Base-by-base conservation (phyloP, 2,888 invertebrate species). In the Drosophila kambysellisi region DNA sequence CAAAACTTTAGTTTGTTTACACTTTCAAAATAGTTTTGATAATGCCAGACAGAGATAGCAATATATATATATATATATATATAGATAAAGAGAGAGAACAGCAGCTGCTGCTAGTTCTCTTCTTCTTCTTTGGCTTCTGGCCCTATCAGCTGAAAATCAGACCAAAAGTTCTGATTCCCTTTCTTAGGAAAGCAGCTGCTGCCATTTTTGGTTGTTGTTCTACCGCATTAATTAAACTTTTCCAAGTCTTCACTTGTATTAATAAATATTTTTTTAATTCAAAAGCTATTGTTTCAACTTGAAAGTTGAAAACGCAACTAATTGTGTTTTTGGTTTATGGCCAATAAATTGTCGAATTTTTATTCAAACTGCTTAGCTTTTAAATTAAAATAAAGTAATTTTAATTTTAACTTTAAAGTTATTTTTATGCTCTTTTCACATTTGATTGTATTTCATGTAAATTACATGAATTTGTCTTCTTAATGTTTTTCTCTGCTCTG, bases 1-100 rank as follows among this genome's bases (percentile, higher is more conserved):
- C 69, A 81, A 71, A 76, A 76, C 62, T 81, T 76, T 64, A 71
- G 52, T 81, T 78, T 81, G 77, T 71, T 81, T 78, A 81, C 80
- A 79, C 76, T 76, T 76, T 80, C 63, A 32, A 30, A 67, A 79
- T 79, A 75, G 80, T 76, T 79, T 64, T 68, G 60, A 69, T 64
- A 75, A 67, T 60, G 66, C 57, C 25, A 37, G 29, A 12, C 17
- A 12, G n/a, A 58, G 29, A 52, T 48, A 32, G 8, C 20, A n/a
- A n/a, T 29, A 53, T 51, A 46, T 29, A 41, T 30, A 46, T 4
- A 15, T 46, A 43, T 0, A 12, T 30, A 46, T 4, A 15, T 46
- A 43, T 0, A 12, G 1, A 20, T 12, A n/a, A n/a, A 11, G 2
- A 41, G 41, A 5, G 41, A 11, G n/a, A 41, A 41, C 32, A 37